These are phyloP conservation scores for Typhlichthys eigenmanni DNA, from an alignment of 2,797 vertebrate species.

Conservation along the genomic window DNA sequence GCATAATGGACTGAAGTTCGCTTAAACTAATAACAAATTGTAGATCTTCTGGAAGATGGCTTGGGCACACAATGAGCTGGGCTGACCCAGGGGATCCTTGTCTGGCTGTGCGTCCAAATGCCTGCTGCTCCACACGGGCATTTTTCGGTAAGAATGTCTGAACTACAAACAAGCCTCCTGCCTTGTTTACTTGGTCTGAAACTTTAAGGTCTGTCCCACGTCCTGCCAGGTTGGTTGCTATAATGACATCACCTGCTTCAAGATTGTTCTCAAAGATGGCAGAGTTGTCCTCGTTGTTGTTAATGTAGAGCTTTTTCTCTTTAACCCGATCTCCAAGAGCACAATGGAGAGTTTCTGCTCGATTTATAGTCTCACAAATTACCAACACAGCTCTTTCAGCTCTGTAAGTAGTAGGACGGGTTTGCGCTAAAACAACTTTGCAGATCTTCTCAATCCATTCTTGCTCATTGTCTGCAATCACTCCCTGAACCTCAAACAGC, in stretches of 20 bases:
- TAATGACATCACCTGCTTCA: constrained; percentile 47
- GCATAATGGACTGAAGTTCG: fast-evolving
- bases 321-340: constrained; percentile 4
- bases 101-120: constrained; percentile 62
- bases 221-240: constrained; percentile 73
- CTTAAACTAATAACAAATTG: not conserved
- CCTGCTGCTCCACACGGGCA: constrained; percentile 53
- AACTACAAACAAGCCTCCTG: constrained; percentile 64
- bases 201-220: constrained; percentile 54
- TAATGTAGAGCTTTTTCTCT: constrained; percentile 48
- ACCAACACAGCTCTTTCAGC: constrained; percentile 58
- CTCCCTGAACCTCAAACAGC: constrained; percentile 64
- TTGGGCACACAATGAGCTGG: constrained; percentile 52
- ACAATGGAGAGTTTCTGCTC: constrained; percentile 28
- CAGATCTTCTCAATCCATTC: constrained; percentile 60
- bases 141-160: constrained; percentile 69
- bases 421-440: constrained; percentile 33
- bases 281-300: constrained; percentile 63
- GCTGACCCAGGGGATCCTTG: constrained; percentile 69
- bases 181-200: constrained; percentile 24
- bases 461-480: constrained; percentile 18
- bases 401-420: constrained; percentile 14
- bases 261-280: constrained; percentile 23
- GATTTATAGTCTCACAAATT: constrained; percentile 70
- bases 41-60: constrained; percentile 6